Evolutionary conservation across 2,113 vertebrate species (phyloP).

Genomic region (Paramisgurnus dabryanus): DNA sequence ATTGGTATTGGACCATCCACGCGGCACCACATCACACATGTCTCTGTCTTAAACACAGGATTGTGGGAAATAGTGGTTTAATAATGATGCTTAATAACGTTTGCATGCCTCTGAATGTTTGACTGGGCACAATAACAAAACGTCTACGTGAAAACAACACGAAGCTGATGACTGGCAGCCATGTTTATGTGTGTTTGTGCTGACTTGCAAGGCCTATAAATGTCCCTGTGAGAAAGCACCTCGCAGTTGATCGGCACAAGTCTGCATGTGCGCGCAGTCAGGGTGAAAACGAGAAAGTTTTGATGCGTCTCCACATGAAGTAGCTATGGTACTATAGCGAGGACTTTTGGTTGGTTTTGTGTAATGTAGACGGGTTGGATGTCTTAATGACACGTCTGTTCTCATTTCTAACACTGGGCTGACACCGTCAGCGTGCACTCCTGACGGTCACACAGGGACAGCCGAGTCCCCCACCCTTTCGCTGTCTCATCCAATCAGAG

Average conservation of each 20-base stretch:
- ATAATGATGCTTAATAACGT: constrained; percentile 31
- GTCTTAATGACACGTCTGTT: constrained; percentile 40
- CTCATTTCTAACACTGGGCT: background rate
- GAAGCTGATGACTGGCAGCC: background rate
- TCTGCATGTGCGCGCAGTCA: background rate
- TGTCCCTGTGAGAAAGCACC: constrained; percentile 10
- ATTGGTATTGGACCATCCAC: constrained; percentile 34
- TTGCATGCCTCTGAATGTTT: constrained; percentile 24
- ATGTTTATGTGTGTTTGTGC: constrained; percentile 26
- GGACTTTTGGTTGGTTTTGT: constrained; percentile 11
- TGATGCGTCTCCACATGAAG: constrained; percentile 6
- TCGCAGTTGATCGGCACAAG: background rate
- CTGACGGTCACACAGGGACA: constrained; percentile 17
- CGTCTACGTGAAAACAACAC: constrained; percentile 1
- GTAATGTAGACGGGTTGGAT: constrained; percentile 11
- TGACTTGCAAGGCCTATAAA: constrained; percentile 28
- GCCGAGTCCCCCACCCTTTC: constrained; percentile 19
- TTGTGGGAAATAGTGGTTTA: constrained; percentile 35
- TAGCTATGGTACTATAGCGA: background rate
- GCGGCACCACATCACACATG: constrained; percentile 12
- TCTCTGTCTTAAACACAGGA: constrained; percentile 42
- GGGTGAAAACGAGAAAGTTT: constrained; percentile 4
- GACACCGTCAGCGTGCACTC: constrained; percentile 23
- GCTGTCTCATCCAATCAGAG: constrained; percentile 38
- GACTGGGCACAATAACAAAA: background rate